Conservation (phyloP, 2,797 vertebrate genomes). For the Enteromius paludinosus region DNA sequence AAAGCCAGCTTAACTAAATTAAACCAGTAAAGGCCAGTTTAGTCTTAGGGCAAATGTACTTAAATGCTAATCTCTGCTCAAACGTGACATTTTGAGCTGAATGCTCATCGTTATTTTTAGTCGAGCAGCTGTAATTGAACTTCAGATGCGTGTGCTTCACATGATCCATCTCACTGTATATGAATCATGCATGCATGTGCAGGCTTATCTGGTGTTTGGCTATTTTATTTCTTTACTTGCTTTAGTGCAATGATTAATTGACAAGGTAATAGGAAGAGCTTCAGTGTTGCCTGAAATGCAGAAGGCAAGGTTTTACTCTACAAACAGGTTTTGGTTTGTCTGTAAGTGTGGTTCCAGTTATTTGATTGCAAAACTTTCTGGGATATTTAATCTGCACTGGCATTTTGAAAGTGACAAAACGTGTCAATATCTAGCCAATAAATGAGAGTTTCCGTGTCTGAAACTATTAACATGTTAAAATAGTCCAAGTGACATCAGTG, state of each 20-base stretch:
- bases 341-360: too few relatives aligned
- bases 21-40: conserved; percentile 19
- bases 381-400: too few relatives aligned
- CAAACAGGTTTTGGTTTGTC: neutral
- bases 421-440: neutral
- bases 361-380: too few relatives aligned
- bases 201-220: neutral
- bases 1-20: neutral
- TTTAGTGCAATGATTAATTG: neutral
- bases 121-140: conserved; percentile 31
- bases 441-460: neutral
- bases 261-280: neutral
- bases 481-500: too few relatives aligned
- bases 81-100: conserved; percentile 12
- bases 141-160: conserved; percentile 10
- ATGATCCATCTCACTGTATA: neutral
- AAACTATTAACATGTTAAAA: neutral
- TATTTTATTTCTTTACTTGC: neutral
- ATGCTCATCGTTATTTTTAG: conserved; percentile 31
- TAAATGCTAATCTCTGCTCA: conserved; percentile 24
- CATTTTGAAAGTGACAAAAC: too few relatives aligned
- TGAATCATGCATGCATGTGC: neutral
- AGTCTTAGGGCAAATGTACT: conserved; percentile 15
- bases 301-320: neutral
- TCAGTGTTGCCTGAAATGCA: neutral